Evolutionary conservation across 2,113 vertebrate genomes (phyloP).

Genomic region (Entomyzon cyanotis): DNA sequence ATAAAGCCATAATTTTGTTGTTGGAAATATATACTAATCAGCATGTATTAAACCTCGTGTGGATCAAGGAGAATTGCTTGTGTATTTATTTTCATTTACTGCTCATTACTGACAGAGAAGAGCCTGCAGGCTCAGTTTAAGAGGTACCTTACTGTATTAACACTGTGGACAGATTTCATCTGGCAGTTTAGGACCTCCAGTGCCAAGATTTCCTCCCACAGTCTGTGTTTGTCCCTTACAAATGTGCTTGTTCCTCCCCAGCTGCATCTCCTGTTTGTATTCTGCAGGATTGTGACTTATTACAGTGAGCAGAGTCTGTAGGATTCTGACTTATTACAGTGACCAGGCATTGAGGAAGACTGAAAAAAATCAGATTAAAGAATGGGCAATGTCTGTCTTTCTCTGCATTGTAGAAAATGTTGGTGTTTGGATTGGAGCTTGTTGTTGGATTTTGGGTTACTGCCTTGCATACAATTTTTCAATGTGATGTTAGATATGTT

Average conservation of each 20-base stretch:
- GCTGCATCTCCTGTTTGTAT: neutral
- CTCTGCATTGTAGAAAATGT: neutral
- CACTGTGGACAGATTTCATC: neutral
- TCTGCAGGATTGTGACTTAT: neutral
- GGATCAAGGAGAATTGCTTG: neutral
- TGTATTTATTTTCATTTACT: constrained; percentile 37
- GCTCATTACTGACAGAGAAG: neutral
- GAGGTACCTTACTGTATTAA: neutral
- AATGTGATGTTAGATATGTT: neutral
- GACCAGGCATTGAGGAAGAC: neutral
- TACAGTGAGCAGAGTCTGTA: neutral
- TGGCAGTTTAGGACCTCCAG: neutral
- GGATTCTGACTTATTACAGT: neutral
- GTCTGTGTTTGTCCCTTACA: neutral
- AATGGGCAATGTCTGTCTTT: neutral
- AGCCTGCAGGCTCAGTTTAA: neutral
- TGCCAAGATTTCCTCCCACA: neutral
- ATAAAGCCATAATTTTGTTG: constrained; percentile 50
- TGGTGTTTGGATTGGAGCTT: neutral
- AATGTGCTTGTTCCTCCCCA: neutral
- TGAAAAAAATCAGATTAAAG: neutral
- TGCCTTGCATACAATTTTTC: neutral
- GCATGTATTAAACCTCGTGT: neutral
- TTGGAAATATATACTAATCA: constrained; percentile 42
- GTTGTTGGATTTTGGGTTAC: neutral